Percentiles rank a stretch among this genome's conserved stretches.
Evolutionary conservation across 2,113 vertebrate species (phyloP).

Genomic region (Serinus canaria): DNA sequence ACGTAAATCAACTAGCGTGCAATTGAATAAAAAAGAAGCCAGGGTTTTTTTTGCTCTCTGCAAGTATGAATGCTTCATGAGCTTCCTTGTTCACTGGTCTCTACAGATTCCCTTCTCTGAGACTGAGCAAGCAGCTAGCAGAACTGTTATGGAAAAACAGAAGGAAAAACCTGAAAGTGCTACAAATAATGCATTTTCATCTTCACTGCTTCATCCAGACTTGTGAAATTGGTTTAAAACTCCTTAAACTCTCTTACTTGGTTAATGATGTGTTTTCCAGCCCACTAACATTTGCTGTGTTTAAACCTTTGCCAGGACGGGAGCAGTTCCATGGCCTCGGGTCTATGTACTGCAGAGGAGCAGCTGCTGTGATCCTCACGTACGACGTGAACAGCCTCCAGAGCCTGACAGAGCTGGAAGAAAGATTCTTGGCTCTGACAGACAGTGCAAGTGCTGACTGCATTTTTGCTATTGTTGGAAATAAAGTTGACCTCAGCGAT

Average conservation of each 20-base stretch:
- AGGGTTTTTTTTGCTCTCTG: not conserved
- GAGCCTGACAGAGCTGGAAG: conserved; percentile 90
- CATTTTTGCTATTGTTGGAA: conserved; percentile 92
- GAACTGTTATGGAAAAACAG: not conserved
- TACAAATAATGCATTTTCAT: not conserved
- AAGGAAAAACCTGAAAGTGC: not conserved
- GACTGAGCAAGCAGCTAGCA: not conserved
- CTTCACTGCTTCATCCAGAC: not conserved
- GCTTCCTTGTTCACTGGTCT: accelerated
- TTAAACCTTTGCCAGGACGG: conserved; percentile 77
- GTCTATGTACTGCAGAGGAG: conserved; percentile 95
- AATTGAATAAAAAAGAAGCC: not conserved
- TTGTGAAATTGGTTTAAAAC: not conserved
- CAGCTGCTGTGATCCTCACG: conserved; percentile 88
- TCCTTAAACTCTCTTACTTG: not conserved
- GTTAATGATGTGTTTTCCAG: not conserved
- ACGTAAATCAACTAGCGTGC: not conserved
- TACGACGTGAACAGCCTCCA: conserved; percentile 91
- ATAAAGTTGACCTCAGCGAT: conserved; percentile 90
- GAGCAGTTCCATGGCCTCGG: conserved; percentile 97
- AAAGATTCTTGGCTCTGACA: conserved; percentile 90
- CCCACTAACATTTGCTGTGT: not conserved
- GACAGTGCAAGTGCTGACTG: conserved; percentile 91
- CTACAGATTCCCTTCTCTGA: not conserved
- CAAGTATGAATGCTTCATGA: not conserved